Conservation (phyloP, 2,888 invertebrate genomes). For the Syrista parreyssii region DNA sequence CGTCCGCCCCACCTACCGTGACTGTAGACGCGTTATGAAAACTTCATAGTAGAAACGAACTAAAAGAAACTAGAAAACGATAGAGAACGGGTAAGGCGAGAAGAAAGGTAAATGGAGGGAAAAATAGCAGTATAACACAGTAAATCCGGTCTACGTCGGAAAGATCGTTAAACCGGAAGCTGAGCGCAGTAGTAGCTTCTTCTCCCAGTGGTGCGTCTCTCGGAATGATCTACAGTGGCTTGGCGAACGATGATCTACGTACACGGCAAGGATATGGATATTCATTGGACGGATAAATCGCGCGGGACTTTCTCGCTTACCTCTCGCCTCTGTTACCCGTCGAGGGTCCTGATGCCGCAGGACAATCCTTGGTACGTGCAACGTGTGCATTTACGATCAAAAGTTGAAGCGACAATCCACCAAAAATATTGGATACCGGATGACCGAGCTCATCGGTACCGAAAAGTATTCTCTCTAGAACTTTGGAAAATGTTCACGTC, state of each 20-base stretch:
- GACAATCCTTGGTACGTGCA: neutral
- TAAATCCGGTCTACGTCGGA: neutral
- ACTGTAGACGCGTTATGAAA: conserved; percentile 7
- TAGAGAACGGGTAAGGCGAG: neutral
- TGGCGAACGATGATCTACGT: conserved; percentile 33
- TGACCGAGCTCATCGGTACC: neutral
- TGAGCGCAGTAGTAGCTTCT: neutral
- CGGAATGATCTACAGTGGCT: conserved; percentile 32
- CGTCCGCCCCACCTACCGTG: neutral
- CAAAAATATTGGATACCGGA: neutral
- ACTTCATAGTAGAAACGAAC: neutral
- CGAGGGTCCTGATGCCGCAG: neutral
- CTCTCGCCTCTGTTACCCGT: neutral
- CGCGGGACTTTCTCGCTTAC: conserved; percentile 11
- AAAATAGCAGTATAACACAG: neutral
- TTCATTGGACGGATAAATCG: conserved; percentile 34
- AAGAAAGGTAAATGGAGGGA: neutral
- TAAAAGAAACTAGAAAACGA: neutral
- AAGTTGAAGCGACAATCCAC: neutral
- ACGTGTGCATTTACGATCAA: neutral
- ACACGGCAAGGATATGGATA: conserved; percentile 35
- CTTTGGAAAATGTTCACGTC: conserved; percentile 16
- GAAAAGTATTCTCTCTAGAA: conserved; percentile 7
- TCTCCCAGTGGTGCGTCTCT: conserved; percentile 2
- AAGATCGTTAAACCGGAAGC: conserved; percentile 1